Percentiles rank a stretch among this genome's conserved stretches.
These are phyloP conservation scores for Dicrurus megarhynchus DNA, from an alignment of 2,113 vertebrate genomes.

Conservation along the genomic window DNA sequence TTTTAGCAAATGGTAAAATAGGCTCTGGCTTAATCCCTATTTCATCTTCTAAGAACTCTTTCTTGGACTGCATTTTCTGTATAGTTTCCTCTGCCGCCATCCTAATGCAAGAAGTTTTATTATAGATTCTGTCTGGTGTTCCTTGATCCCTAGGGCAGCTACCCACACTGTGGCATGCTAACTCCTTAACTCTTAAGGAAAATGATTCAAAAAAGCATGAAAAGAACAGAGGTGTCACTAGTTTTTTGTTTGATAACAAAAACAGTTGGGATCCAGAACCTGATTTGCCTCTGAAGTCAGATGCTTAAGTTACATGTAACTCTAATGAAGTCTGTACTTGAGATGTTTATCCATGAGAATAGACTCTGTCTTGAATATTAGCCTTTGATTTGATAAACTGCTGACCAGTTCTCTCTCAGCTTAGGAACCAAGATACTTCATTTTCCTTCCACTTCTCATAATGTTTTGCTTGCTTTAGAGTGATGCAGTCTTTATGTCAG, in stretches of 20 bases:
- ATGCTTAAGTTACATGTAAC: background rate
- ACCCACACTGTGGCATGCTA: background rate
- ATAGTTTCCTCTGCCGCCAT: background rate
- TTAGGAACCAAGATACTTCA: background rate
- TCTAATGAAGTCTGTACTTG: background rate
- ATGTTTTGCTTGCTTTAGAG: background rate
- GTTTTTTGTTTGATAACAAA: conserved; percentile 30
- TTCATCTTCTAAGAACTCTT: conserved; percentile 29
- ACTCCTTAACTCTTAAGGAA: background rate
- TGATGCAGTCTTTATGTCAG: background rate
- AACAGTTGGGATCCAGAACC: background rate
- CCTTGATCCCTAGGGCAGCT: background rate
- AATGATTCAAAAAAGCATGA: background rate
- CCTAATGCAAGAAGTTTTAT: background rate
- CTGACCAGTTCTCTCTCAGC: conserved; percentile 37
- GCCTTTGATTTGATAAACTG: conserved; percentile 30
- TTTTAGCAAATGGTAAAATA: conserved; percentile 37
- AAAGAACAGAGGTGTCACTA: background rate
- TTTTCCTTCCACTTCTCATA: background rate
- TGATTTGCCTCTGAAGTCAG: background rate
- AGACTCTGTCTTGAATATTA: background rate
- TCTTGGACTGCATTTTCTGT: background rate
- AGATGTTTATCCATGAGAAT: background rate
- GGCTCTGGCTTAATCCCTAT: conserved; percentile 17
- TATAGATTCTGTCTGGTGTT: background rate